Evolutionary conservation across 2,113 vertebrate genomes (phyloP).

Genomic region (Acrocephalus arundinaceus): DNA sequence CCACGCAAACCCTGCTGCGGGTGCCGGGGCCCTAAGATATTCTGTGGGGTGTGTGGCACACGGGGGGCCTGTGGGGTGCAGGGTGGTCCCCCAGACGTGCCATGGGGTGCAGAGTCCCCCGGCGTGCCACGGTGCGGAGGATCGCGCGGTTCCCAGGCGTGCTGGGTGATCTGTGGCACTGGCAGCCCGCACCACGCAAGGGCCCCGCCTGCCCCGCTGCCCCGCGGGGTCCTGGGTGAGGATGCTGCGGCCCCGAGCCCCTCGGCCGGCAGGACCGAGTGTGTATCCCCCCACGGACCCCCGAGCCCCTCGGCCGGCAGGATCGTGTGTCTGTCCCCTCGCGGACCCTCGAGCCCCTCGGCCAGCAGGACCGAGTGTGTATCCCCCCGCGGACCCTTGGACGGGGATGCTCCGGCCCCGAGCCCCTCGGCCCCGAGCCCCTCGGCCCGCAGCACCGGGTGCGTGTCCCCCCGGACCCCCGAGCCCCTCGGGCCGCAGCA

Average conservation of each 20-base stretch:
- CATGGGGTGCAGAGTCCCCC: fast-evolving
- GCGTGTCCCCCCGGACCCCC: too few relatives aligned
- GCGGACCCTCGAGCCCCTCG: neutral
- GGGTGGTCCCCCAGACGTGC: fast-evolving
- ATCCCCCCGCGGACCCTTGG: neutral
- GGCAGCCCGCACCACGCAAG: neutral
- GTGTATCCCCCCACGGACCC: too few relatives aligned
- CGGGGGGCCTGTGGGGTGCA: fast-evolving
- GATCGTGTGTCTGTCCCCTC: too few relatives aligned
- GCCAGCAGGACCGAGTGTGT: too few relatives aligned
- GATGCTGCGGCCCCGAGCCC: neutral
- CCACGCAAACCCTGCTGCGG: fast-evolving
- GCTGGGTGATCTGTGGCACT: neutral
- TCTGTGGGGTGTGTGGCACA: neutral
- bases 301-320: too few relatives aligned
- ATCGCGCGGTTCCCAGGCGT: neutral
- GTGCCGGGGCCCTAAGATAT: fast-evolving
- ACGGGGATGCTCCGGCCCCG: neutral
- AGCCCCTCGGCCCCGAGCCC: neutral
- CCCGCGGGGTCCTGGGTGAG: neutral
- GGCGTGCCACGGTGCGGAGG: fast-evolving
- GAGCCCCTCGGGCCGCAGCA: too few relatives aligned
- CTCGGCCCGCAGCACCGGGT: too few relatives aligned
- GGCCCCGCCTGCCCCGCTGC: too few relatives aligned
- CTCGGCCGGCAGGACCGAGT: too few relatives aligned